phyloP scores from a whole-genome alignment of 2,797 vertebrate genomes.

The Microchirus variegatus region DNA sequence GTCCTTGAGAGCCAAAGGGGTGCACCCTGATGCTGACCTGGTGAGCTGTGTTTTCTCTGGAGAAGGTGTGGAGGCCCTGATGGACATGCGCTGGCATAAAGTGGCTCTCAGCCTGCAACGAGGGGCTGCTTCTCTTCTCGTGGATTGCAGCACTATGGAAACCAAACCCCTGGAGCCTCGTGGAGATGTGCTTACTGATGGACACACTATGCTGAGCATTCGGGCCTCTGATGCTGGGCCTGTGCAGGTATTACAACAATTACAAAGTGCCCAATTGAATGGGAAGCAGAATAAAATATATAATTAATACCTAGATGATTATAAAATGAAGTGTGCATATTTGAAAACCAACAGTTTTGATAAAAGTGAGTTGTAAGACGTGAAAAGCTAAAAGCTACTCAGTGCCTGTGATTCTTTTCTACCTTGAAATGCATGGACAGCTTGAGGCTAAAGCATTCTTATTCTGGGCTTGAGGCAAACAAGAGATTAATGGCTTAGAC shows the following conservation, averaged over 20 bases:
- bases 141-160: constrained; percentile 90
- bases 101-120: constrained; percentile 85
- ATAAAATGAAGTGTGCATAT: too few relatives aligned
- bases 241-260: constrained; percentile 75
- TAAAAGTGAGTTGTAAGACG: too few relatives aligned
- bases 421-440: not conserved
- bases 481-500: not conserved
- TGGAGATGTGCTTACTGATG: constrained; percentile 65
- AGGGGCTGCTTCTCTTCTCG: constrained; percentile 81
- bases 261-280: not conserved
- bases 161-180: constrained; percentile 85
- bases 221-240: constrained; percentile 82
- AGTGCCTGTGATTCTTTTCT: not conserved
- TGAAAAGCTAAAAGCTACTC: too few relatives aligned
- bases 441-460: not conserved
- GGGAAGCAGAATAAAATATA: not conserved
- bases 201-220: constrained; percentile 87
- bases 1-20: constrained; percentile 80
- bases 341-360: too few relatives aligned
- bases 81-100: constrained; percentile 93
- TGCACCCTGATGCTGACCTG: constrained; percentile 45
- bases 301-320: not conserved
- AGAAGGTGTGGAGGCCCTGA: constrained; percentile 84
- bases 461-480: not conserved
- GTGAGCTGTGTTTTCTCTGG: constrained; percentile 83